These are phyloP conservation scores for Odobenus rosmarus DNA, from an alignment of 2,113 vertebrate genomes.

Conservation along the genomic window DNA sequence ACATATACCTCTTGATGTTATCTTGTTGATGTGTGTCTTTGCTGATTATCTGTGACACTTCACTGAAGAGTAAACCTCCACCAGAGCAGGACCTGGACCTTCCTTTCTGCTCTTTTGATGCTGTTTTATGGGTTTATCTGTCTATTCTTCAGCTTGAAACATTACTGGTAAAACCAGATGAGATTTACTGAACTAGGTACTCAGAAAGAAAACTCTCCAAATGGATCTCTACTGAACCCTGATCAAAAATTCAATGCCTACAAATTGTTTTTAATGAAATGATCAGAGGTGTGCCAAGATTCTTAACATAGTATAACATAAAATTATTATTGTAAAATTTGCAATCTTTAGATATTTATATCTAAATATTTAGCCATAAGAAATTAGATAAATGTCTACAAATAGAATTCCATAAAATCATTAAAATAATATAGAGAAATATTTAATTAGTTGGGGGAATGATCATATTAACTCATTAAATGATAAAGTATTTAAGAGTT, in stretches of 20 bases:
- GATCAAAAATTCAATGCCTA: not conserved
- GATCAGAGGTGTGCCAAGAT: not conserved
- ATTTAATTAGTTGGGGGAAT: not conserved
- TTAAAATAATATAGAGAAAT: not conserved
- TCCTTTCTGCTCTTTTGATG: not conserved
- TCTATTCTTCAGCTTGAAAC: not conserved
- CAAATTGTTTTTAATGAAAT: conserved; percentile 37
- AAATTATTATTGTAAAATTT: not conserved
- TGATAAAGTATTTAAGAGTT: not conserved
- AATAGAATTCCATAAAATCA: conserved; percentile 8
- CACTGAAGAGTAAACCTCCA: not conserved
- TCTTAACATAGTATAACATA: not conserved
- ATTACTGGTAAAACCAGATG: not conserved
- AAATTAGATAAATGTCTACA: not conserved
- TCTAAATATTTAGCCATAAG: not conserved
- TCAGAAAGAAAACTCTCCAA: not conserved
- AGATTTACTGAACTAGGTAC: not conserved
- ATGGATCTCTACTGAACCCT: not conserved
- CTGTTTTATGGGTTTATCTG: not conserved
- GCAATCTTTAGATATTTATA: not conserved
- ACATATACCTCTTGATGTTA: not conserved
- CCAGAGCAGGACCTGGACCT: not conserved
- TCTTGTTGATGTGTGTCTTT: not conserved
- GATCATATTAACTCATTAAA: not conserved
- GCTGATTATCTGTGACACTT: not conserved